Percentiles rank a stretch among this genome's conserved stretches.
Evolutionary conservation across 2,888 invertebrate species (phyloP).

Genomic region (Epiblema foenella): DNA sequence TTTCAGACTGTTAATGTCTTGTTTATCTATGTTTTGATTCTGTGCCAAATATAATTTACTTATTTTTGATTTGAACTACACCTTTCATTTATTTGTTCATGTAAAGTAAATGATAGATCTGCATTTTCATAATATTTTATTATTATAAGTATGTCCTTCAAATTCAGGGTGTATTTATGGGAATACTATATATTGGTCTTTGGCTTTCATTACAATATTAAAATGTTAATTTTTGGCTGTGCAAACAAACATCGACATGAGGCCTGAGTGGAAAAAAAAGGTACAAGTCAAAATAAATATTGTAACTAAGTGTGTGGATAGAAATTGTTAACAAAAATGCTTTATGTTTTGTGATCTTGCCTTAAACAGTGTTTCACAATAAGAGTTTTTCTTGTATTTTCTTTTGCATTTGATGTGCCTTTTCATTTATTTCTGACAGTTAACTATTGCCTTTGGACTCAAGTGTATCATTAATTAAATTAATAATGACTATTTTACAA

Average conservation of each 20-base stretch:
- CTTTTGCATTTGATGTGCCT: slow-evolving; percentile 10
- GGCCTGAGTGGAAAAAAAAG: slow-evolving; percentile 81
- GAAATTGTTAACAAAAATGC: slow-evolving; percentile 18
- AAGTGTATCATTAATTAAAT: neutral
- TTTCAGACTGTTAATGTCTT: neutral
- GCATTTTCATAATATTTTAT: slow-evolving; percentile 39
- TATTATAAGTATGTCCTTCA: neutral
- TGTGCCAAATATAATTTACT: neutral
- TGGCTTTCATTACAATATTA: slow-evolving; percentile 45
- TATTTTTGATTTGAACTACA: neutral
- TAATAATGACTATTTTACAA: neutral
- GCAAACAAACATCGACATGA: slow-evolving; percentile 80
- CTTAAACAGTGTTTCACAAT: slow-evolving; percentile 1
- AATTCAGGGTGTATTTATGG: slow-evolving; percentile 24
- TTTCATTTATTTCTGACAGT: neutral
- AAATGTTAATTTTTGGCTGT: slow-evolving; percentile 70
- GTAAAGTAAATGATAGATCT: neutral
- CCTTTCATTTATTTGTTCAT: neutral
- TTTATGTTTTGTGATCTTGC: slow-evolving; percentile 30
- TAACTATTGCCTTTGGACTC: neutral
- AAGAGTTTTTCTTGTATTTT: neutral
- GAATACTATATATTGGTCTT: slow-evolving; percentile 22
- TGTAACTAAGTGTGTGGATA: slow-evolving; percentile 45
- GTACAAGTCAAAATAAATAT: slow-evolving; percentile 56
- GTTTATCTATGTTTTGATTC: neutral